Conservation (phyloP, 1,140 invertebrate species). For the Eupristina koningsbergeri region DNA sequence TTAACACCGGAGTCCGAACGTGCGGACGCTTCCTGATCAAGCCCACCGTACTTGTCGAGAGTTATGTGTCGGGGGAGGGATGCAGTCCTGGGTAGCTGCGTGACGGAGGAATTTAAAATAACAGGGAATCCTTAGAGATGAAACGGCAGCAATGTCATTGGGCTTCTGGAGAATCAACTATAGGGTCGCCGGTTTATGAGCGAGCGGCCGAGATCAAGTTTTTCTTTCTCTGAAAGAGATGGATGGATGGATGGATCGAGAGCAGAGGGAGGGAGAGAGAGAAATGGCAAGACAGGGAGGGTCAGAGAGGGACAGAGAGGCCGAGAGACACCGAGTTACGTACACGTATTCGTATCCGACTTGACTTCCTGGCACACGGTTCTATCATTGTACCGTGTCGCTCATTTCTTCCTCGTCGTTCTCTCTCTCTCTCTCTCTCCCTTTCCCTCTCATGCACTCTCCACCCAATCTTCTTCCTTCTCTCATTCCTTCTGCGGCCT, state of each 20-base stretch:
- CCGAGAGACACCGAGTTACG: slow-evolving; percentile 7
- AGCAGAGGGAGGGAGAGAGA: slow-evolving; percentile 35
- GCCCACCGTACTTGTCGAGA: neutral
- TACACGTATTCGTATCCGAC: slow-evolving; percentile 63
- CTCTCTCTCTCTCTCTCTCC: slow-evolving; percentile 51
- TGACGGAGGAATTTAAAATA: slow-evolving; percentile 45
- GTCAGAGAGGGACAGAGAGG: neutral
- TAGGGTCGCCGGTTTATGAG: slow-evolving; percentile 36
- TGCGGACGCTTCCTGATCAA: neutral
- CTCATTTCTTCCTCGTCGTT: slow-evolving; percentile 19
- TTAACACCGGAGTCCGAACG: neutral
- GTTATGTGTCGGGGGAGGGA: neutral
- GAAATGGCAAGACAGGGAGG: neutral
- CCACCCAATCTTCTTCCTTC: too few species aligned
- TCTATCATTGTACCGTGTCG: slow-evolving; percentile 51
- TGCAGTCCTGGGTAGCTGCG: too few species aligned
- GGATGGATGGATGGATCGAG: slow-evolving; percentile 51
- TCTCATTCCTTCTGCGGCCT: slow-evolving; percentile 33
- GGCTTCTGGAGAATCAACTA: slow-evolving; percentile 53
- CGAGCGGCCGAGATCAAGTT: slow-evolving; percentile 66
- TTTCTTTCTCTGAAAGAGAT: slow-evolving; percentile 58
- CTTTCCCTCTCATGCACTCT: slow-evolving; percentile 47
- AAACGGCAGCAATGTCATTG: slow-evolving; percentile 45
- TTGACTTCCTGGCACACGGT: slow-evolving; percentile 71
- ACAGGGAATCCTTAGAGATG: slow-evolving; percentile 55